phyloP scores from a whole-genome alignment of 2,888 invertebrate genomes.

The Hyalella azteca region DNA sequence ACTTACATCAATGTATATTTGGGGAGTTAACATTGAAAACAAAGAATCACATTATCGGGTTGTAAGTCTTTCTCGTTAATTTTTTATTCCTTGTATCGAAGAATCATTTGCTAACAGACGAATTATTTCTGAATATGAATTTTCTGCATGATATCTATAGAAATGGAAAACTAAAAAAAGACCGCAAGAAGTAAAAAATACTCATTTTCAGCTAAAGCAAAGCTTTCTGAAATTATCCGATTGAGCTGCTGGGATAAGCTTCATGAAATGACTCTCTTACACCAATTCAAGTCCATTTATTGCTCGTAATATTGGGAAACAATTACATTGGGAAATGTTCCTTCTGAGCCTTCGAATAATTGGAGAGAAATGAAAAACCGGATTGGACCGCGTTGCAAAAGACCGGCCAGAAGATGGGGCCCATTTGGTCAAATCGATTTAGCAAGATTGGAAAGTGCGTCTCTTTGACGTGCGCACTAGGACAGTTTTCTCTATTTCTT shows the following conservation, averaged over 20 bases:
- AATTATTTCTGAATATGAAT: too few relatives aligned
- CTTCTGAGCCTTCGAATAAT: constrained; percentile 24
- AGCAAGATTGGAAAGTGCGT: background rate
- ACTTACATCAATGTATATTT: too few relatives aligned
- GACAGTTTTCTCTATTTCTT: background rate
- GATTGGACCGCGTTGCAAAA: background rate
- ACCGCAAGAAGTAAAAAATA: too few relatives aligned
- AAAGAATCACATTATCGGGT: too few relatives aligned
- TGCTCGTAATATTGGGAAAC: constrained; percentile 14
- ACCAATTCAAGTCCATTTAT: background rate
- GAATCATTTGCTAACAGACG: too few relatives aligned
- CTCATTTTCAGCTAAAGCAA: too few relatives aligned
- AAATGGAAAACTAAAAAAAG: too few relatives aligned
- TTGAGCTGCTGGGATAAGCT: background rate
- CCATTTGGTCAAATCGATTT: background rate
- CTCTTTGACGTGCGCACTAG: background rate
- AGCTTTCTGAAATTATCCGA: too few relatives aligned
- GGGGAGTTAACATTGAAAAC: too few relatives aligned
- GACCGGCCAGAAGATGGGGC: background rate
- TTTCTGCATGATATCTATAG: too few relatives aligned
- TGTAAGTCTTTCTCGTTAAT: too few relatives aligned
- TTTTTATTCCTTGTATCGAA: too few relatives aligned
- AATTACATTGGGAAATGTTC: constrained; percentile 14
- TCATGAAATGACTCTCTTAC: background rate
- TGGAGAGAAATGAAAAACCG: constrained; percentile 6